phyloP scores from a whole-genome alignment of 2,797 vertebrate genomes.

The Serranus cabrilla region DNA sequence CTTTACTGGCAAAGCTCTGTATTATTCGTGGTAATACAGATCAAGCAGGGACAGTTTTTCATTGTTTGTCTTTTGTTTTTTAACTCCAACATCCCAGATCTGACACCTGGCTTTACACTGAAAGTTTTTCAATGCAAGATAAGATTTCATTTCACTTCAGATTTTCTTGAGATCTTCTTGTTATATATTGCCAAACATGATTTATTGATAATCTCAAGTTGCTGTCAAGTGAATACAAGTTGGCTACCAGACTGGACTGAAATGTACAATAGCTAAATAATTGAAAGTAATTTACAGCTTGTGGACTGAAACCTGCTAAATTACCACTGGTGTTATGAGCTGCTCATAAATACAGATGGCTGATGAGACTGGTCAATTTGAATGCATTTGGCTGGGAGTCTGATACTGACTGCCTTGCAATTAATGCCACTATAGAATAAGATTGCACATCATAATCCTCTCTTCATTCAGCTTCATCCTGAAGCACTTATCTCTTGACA shows the following conservation, averaged over 20 bases:
- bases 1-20: not conserved
- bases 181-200: not conserved
- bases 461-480: not conserved
- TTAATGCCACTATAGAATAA: not conserved
- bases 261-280: not conserved
- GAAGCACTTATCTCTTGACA: not conserved
- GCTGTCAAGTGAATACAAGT: too few species aligned
- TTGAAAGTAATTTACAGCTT: not conserved
- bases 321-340: not conserved
- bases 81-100: not conserved
- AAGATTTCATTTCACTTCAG: not conserved
- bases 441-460: not conserved
- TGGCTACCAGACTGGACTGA: not conserved
- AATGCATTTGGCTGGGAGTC: conserved; percentile 6
- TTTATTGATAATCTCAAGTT: too few species aligned
- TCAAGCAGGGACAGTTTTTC: not conserved
- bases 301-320: not conserved
- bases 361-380: not conserved
- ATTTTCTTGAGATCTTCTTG: not conserved
- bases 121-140: not conserved
- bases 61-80: not conserved
- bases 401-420: not conserved
- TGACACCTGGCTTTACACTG: not conserved
- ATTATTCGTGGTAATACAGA: not conserved
- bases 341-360: not conserved